Conservation (phyloP, 2,888 invertebrate species). For the Alloplasta piceator region DNA sequence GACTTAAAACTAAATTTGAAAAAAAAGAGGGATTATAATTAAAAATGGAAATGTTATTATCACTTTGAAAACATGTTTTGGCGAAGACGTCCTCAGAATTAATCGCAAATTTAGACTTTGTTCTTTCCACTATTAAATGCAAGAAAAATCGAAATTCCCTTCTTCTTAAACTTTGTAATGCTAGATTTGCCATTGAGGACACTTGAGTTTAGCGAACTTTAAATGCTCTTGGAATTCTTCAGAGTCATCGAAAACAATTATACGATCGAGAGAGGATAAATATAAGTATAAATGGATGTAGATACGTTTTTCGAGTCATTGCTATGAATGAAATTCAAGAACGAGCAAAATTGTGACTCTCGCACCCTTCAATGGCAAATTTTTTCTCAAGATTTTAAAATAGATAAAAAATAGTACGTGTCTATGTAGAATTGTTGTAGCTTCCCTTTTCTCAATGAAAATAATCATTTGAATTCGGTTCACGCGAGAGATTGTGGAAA, state of each 20-base stretch:
- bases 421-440: no score
- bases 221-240: slow-evolving; percentile 42
- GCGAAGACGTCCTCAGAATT: not conserved
- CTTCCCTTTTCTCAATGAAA: not conserved
- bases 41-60: not conserved
- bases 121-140: not conserved
- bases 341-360: slow-evolving; percentile 6
- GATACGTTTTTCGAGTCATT: slow-evolving; percentile 31
- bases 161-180: slow-evolving; percentile 4
- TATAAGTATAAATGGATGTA: not conserved
- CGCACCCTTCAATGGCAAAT: slow-evolving; percentile 14
- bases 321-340: slow-evolving; percentile 33
- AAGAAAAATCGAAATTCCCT: not conserved
- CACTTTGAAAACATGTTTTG: not conserved
- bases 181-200: slow-evolving; percentile 16
- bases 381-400: not conserved
- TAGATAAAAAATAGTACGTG: no score
- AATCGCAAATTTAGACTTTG: not conserved
- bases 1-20: no score
- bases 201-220: slow-evolving; percentile 25
- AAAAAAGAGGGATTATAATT: no score
- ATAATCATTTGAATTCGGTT: not conserved
- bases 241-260: slow-evolving; percentile 3
- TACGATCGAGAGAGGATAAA: not conserved
- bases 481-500: slow-evolving; percentile 23